Percentiles rank a stretch among this genome's conserved stretches.
These are phyloP conservation scores for Cephus sareptanus DNA, from an alignment of 2,888 invertebrate genomes.

Conservation along the genomic window DNA sequence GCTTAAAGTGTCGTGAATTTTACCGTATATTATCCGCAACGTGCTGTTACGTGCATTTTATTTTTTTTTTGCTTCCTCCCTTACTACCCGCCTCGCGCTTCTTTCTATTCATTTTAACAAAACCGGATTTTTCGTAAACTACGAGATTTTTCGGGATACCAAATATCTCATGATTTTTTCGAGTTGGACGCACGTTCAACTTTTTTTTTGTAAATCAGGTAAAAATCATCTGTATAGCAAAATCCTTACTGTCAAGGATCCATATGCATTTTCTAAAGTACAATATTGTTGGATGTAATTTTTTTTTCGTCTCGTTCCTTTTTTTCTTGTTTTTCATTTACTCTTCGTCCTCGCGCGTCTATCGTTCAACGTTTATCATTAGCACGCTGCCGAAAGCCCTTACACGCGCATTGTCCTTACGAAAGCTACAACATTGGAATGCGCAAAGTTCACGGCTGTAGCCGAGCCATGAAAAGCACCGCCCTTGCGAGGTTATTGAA, in stretches of 20 bases:
- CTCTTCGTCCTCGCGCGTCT: not conserved
- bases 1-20: not conserved
- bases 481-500: conserved; percentile 42
- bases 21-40: not conserved
- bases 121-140: not conserved
- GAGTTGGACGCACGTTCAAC: not conserved
- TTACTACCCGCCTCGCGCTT: not conserved
- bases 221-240: not conserved
- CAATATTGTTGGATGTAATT: not conserved
- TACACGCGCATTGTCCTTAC: not conserved
- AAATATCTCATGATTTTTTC: not conserved
- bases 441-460: not conserved
- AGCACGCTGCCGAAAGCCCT: not conserved
- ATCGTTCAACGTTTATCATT: not conserved
- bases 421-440: not conserved
- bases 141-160: not conserved
- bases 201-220: not conserved
- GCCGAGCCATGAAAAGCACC: not conserved
- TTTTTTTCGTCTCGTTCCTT: not conserved
- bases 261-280: not conserved
- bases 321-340: not conserved
- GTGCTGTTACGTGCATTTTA: conserved; percentile 3
- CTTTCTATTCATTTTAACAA: not conserved
- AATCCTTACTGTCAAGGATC: not conserved
- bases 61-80: not conserved